A percentile compares a stretch with the other conserved stretches of the same genome.
Evolutionary conservation across 2,113 vertebrate species (phyloP).

Genomic region (Paracanthobrama guichenoti): DNA sequence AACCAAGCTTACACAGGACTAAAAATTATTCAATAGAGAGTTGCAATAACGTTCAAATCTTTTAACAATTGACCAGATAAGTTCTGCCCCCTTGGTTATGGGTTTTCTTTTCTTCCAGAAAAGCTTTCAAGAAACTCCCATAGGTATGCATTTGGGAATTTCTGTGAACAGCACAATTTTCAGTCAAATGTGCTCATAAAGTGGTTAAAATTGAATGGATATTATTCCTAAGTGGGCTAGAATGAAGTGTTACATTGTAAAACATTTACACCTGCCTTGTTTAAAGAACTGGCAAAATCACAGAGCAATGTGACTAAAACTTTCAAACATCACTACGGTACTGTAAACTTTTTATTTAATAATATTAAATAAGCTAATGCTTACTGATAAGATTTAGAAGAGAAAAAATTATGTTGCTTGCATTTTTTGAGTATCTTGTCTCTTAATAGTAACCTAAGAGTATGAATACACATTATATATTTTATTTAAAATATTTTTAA

Average conservation of each 20-base stretch:
- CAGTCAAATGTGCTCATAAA: neutral
- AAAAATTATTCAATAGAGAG: neutral
- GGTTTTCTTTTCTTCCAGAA: neutral
- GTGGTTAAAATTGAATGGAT: neutral
- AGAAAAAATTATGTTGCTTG: too few relatives aligned
- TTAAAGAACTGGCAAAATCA: neutral
- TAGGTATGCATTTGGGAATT: neutral
- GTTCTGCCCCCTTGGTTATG: too few relatives aligned
- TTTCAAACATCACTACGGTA: neutral
- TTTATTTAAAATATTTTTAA: too few relatives aligned
- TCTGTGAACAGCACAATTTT: neutral
- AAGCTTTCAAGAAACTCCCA: conserved; percentile 14
- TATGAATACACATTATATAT: too few relatives aligned
- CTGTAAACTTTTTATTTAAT: too few relatives aligned
- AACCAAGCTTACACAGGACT: neutral
- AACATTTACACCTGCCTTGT: neutral
- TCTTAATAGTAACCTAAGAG: too few relatives aligned
- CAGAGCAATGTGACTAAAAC: neutral
- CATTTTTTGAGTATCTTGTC: too few relatives aligned
- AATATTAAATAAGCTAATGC: too few relatives aligned
- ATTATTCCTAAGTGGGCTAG: neutral
- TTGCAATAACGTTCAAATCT: neutral
- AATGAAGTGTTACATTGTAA: neutral
- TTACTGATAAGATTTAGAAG: too few relatives aligned
- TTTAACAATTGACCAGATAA: neutral